Evolutionary conservation across 2,113 vertebrate species (phyloP), one percentile per base, ranked within the genome.

Genomic region (Calonectris borealis): DNA sequence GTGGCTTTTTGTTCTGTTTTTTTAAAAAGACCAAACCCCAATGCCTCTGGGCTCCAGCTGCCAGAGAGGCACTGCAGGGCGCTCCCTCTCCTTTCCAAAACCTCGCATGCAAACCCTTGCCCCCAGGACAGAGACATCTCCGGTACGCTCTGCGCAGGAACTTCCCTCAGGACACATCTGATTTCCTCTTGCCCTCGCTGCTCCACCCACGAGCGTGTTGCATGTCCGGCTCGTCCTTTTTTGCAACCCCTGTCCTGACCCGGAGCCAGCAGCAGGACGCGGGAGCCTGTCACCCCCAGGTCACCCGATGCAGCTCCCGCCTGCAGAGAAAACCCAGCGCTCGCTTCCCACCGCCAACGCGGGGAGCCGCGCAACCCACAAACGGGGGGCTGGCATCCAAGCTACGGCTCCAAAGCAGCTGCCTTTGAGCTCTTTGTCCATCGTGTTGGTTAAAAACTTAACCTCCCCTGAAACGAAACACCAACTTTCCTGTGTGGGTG

Each of bases 301-400:
- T 22, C 24, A 18, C 24, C 13, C 0, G 1, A 5, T 10, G 22
- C 18, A 60, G n/a, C 13, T 73, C 20, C 0, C 0, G 2, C 40
- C 6, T 16, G 25, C 10, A 25, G 54, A 13, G 72, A 60, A 60
- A 69, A 52, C 14, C 65, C 57, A 34, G 3, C 5, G 3, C 54
- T 71, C 17, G 0, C 17, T 27, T 34, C 27, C 85, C 38, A 3
- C 8, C 1, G 8, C 15, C 31, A 13, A 17, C 2, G 3, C 3
- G 2, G 16, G 32, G 54, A 38, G n/a, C 22, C 10, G 3, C 7
- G n/a, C 81, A n/a, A 27, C 60, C 51, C 42, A 8, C 42, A 12
- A 17, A 36, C 10, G 4, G 22, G 31, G n/a, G 25, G 42, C 61
- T 22, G 19, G 51, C 14, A 3, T 10, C 61, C 7, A 4, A 68